Percentiles rank a stretch among this genome's conserved stretches.
Conservation (phyloP, 2,888 invertebrate genomes). For the Nasonovia ribisnigri region DNA sequence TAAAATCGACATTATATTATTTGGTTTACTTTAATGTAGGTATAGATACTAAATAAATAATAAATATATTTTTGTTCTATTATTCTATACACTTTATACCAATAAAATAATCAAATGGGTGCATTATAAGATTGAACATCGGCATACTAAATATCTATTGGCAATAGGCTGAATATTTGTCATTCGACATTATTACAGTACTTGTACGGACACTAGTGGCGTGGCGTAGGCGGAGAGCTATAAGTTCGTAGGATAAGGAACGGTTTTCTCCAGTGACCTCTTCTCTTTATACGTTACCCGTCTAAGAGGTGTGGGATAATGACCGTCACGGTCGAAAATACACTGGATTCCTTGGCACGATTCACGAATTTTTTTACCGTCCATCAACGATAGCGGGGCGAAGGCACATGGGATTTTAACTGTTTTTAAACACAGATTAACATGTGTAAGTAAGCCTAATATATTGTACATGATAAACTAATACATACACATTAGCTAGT, state of each 20-base stretch:
- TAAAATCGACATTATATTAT: neutral
- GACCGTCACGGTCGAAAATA: constrained; percentile 64
- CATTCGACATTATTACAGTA: constrained; percentile 8
- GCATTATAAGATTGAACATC: neutral
- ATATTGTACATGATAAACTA: neutral
- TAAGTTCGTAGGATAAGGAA: constrained; percentile 36
- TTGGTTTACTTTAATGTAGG: neutral
- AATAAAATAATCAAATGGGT: neutral
- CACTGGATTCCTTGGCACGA: constrained; percentile 64
- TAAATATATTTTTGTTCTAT: neutral
- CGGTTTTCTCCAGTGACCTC: constrained; percentile 56
- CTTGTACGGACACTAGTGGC: neutral
- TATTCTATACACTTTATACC: neutral
- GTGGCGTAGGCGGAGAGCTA: constrained; percentile 11
- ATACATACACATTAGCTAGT: neutral
- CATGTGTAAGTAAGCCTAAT: constrained; percentile 28
- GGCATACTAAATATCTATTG: neutral
- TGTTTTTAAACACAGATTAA: constrained; percentile 44
- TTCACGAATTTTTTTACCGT: constrained; percentile 61
- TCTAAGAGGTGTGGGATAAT: constrained; percentile 58
- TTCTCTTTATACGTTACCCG: constrained; percentile 32
- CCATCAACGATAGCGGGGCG: constrained; percentile 27
- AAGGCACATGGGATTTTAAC: constrained; percentile 47
- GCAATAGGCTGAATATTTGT: neutral
- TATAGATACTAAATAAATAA: neutral